Evolutionary conservation across 1,140 invertebrate genomes (phyloP).

Genomic region (Hyposmocoma kahamanoa): DNA sequence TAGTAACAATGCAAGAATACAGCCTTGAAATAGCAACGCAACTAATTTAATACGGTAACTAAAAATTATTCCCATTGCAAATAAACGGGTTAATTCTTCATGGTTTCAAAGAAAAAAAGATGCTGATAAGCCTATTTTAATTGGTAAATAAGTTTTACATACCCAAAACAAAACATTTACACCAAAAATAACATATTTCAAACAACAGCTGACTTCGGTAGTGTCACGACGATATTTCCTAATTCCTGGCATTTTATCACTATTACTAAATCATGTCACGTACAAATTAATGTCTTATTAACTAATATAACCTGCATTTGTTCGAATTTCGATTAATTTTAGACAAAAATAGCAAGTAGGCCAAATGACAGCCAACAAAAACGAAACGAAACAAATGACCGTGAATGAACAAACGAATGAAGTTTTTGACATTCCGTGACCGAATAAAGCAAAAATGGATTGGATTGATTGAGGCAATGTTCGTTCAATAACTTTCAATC

Average conservation of each 20-base stretch:
- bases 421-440: no score
- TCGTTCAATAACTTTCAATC: no score
- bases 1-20: no score
- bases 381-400: not conserved
- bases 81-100: no score
- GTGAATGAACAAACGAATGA: constrained; percentile 1
- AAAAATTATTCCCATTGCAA: no score
- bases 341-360: constrained; percentile 28
- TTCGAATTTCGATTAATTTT: not conserved
- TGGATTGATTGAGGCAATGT: no score
- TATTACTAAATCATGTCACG: not conserved
- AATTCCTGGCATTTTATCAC: constrained; percentile 69
- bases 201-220: constrained; percentile 96
- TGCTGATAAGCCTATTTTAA: no score
- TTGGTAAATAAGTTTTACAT: no score
- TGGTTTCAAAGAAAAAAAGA: no score
- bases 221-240: constrained; percentile 88
- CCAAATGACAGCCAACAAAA: constrained; percentile 12
- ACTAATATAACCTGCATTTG: not conserved
- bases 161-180: constrained; percentile 99
- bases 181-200: constrained; percentile 97
- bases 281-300: not conserved
- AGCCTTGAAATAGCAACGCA: not conserved
- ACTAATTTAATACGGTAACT: no score
- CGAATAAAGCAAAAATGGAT: no score